Evolutionary conservation across 1,140 invertebrate species (phyloP), one percentile per base, ranked within the genome.

Genomic region (Sycophila sp.): DNA sequence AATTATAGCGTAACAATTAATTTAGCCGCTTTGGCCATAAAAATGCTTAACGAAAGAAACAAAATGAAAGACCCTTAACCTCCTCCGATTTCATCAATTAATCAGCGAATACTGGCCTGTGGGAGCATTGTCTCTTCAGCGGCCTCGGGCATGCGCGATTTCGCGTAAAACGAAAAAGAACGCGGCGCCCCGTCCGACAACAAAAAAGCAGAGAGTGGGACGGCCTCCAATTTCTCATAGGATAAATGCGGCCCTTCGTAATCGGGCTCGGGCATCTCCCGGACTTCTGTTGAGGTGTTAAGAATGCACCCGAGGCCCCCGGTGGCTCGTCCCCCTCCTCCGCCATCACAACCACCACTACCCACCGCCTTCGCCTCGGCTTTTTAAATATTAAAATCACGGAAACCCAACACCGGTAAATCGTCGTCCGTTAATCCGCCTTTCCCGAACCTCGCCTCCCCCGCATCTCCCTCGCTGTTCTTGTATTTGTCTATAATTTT

Each of bases 211-310:
- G 34, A 1, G 55, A 30, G 75, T 75, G 75, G 75, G 75, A 76
- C 73, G 75, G 75, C 75, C 77, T 73, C 81, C 80, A 77, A 84
- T 83, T 83, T 83, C 80, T 83, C 81, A 80, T 77, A 76, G 80
- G 80, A 80, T 82, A 79, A 83, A 79, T 80, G 75, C 62, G 65
- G 45, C 69, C 71, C 76, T 51, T 26, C 56, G 73, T 77, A 82
- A 81, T 81, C 80, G 79, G 72, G 73, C 56, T 34, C 73, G 63
- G 63, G 72, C 77, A 83, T 83, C 66, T 69, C 34, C 78, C 80
- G 75, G 80, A 83, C 81, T 83, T 78, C 80, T 81, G 79, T 81
- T 76, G 66, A 78, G 80, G 77, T 82, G 79, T 83, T 81, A 82
- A 81, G 80, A 83, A 84, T 82, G 80, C 69, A 71, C 73, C 70